Percentiles rank a stretch among this genome's conserved stretches.
Evolutionary conservation across 2,888 invertebrate species (phyloP).

Genomic region (Neoascia interrupta): DNA sequence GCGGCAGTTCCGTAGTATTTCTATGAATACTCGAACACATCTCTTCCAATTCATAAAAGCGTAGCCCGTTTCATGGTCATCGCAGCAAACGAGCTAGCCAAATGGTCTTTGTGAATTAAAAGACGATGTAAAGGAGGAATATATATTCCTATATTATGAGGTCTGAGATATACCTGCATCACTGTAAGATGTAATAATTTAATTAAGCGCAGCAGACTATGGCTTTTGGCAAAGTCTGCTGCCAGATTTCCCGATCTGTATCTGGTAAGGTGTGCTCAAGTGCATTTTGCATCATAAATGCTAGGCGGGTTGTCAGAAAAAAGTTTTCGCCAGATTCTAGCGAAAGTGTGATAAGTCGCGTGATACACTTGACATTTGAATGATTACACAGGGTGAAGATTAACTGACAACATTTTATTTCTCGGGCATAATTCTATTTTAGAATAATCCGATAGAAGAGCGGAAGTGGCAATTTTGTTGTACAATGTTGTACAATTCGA

Average conservation of each 20-base stretch:
- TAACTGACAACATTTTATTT: conserved; percentile 16
- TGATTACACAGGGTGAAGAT: conserved; percentile 57
- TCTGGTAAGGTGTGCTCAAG: background rate
- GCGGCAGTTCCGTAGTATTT: conserved; percentile 53
- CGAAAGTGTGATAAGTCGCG: conserved; percentile 64
- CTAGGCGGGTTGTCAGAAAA: conserved; percentile 16
- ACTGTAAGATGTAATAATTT: conserved; percentile 16
- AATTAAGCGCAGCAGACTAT: conserved; percentile 30
- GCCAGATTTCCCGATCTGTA: conserved; percentile 31
- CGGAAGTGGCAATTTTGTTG: too few species aligned
- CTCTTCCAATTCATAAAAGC: conserved; percentile 63
- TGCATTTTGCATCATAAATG: too few species aligned
- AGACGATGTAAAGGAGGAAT: background rate
- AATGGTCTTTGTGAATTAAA: conserved; percentile 64
- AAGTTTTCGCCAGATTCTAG: conserved; percentile 38
- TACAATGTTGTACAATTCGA: too few species aligned
- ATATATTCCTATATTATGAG: too few species aligned
- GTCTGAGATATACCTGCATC: background rate
- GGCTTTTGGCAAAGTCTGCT: conserved; percentile 28
- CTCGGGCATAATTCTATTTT: too few species aligned
- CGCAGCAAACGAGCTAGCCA: conserved; percentile 50
- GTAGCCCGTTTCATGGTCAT: conserved; percentile 63
- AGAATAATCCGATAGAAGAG: too few species aligned
- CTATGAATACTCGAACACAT: conserved; percentile 56
- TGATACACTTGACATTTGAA: conserved; percentile 60